These are phyloP conservation scores for Dendrolimus houi DNA, from an alignment of 2,888 invertebrate species.

Conservation along the genomic window DNA sequence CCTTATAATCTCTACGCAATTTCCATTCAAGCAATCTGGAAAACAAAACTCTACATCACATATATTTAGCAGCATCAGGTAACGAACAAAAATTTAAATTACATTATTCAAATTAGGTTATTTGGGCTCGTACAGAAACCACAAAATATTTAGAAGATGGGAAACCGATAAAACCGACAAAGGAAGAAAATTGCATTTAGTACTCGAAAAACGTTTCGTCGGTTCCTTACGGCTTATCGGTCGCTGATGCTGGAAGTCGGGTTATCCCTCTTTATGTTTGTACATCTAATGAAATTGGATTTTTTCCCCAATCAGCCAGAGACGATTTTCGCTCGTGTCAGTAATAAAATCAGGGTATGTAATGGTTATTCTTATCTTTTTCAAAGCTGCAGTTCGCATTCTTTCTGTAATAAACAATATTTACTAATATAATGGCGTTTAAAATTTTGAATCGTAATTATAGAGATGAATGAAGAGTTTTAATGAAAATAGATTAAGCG, in stretches of 20 bases:
- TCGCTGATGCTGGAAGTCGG: not conserved
- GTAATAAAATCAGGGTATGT: no score
- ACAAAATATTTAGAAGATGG: conserved; percentile 3
- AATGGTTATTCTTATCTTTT: no score
- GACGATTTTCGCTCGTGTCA: no score
- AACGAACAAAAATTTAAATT: not conserved
- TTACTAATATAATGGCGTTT: no score
- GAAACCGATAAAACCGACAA: not conserved
- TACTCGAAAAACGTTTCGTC: not conserved
- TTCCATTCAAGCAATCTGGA: no score
- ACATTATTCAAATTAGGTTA: not conserved
- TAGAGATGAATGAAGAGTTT: no score
- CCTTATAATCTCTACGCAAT: no score
- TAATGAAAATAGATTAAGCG: no score
- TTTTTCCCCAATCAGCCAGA: not conserved
- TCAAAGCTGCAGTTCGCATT: no score
- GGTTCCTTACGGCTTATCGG: not conserved
- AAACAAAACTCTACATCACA: no score
- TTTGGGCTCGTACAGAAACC: not conserved
- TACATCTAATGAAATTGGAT: not conserved
- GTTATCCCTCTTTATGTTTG: not conserved
- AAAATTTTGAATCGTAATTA: no score
- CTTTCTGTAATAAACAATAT: no score
- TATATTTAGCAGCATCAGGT: not conserved
- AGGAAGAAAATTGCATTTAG: not conserved